phyloP scores from a whole-genome alignment of 2,797 vertebrate species.

The Triplophysa yarkandensis region DNA sequence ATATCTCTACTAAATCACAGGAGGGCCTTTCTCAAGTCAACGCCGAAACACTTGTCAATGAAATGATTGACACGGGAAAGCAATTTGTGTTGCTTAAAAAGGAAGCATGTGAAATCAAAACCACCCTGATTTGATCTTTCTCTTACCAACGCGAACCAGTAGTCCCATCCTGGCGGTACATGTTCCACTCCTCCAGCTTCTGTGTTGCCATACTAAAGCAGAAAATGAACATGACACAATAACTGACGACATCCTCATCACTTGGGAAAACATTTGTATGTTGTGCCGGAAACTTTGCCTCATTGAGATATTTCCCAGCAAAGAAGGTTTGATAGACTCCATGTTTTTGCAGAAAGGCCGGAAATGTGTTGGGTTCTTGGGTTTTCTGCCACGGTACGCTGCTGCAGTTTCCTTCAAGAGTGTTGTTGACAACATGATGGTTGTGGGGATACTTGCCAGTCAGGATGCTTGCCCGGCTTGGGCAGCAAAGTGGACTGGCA shows the following conservation, averaged over 20 bases:
- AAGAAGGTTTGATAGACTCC: conserved; percentile 95
- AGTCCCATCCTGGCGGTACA: conserved; percentile 91
- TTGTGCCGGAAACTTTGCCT: conserved; percentile 72
- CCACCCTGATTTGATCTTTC: neutral
- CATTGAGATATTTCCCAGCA: conserved; percentile 96
- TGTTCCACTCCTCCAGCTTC: conserved; percentile 89
- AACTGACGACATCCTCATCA: no score
- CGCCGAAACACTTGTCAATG: neutral
- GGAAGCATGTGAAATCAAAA: neutral
- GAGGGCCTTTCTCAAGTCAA: neutral
- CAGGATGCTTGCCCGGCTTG: conserved; percentile 94
- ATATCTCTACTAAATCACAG: conserved; percentile 13
- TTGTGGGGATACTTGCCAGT: conserved; percentile 97
- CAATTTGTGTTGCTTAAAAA: neutral
- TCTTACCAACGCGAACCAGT: conserved; percentile 94
- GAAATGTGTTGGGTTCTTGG: conserved; percentile 87
- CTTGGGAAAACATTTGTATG: no score
- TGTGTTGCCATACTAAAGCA: conserved; percentile 85
- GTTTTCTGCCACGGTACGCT: conserved; percentile 94
- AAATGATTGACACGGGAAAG: neutral
- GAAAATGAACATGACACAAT: conserved; percentile 48
- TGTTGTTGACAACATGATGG: conserved; percentile 96
- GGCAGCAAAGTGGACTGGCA: conserved; percentile 94
- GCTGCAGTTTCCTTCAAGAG: conserved; percentile 95
- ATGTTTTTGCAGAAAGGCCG: conserved; percentile 78